Base-by-base conservation (phyloP, 2,888 invertebrate genomes). In the Nesidiocoris tenuis region DNA sequence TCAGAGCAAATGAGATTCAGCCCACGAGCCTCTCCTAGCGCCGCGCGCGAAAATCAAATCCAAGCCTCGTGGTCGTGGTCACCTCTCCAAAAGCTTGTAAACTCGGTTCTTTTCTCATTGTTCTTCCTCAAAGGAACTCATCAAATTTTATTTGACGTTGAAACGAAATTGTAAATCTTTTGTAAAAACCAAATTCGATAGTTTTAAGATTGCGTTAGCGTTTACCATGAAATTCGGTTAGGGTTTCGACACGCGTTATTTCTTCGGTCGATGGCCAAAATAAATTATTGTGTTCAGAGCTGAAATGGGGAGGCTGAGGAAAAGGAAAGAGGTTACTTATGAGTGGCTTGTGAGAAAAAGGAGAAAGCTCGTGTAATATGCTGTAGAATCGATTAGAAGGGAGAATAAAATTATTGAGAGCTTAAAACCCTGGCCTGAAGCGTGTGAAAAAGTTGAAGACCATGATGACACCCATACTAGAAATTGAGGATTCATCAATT, bases 1-100 rank as follows among this genome's bases (percentile, higher is more conserved):
- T 54, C 56, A 75, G 39, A 76, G 76, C n/a, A 78, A 77, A 74
- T 63, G 77, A 67, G 75, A 77, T 71, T 77, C 75, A 65, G 71
- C 71, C 61, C 71, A 71, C 39, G 71, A 71, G 71, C 61, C 61
- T 12, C 65, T 65, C 65, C 25, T 65, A 12, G 65, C 65, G 19
- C 57, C 70, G 59, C 70, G 61, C 70, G 57, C 70, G 24, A 70
- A 70, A 57, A 59, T 70, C 24, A 70, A 70, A 59, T 57, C 70
- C 57, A 70, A 70, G 61, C 25, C 59, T 22, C 7, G 24, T 3
- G 22, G 9, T 16, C 22, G 23, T 1, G 24, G 70, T 59, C 22
- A 23, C 39, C 54, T 55, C 21, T 67, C 25, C 70, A 70, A 70
- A 24, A 59, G 24, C 57, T 57, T 61, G 59, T 19, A 59, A 59